A percentile compares a stretch with the other conserved stretches of the same genome.
Conservation (phyloP, 2,888 invertebrate genomes). For the Yponomeuta sedellus region DNA sequence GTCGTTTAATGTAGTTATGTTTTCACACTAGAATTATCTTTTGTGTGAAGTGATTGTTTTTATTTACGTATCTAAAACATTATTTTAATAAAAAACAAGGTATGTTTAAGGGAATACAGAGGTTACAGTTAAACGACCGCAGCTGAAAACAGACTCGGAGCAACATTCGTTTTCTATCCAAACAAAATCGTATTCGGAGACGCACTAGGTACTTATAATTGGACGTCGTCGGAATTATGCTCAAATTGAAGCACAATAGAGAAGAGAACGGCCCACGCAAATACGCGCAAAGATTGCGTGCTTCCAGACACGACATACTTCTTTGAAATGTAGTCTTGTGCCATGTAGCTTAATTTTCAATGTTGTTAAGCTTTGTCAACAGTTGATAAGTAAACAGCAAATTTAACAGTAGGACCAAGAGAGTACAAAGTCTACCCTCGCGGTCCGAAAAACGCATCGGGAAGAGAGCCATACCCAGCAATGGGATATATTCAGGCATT, state of each 20-base stretch:
- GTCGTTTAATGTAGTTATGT: no score
- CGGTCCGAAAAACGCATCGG: no score
- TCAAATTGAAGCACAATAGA: conserved; percentile 53
- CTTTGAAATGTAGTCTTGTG: neutral
- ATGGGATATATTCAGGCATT: no score
- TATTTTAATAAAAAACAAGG: conserved; percentile 2
- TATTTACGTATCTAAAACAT: no score
- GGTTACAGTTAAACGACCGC: neutral
- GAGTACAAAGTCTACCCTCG: no score
- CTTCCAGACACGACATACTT: conserved; percentile 10
- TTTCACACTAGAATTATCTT: no score
- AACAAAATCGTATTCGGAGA: conserved; percentile 24
- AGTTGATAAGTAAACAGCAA: no score
- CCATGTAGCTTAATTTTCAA: no score
- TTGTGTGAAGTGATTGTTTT: no score
- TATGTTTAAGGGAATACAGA: neutral
- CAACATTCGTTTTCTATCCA: conserved; percentile 21
- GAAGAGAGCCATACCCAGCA: no score
- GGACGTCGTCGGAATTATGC: conserved; percentile 56
- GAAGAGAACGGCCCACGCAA: conserved; percentile 49
- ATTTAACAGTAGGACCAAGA: no score
- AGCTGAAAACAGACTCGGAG: conserved; percentile 50
- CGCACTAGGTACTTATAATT: conserved; percentile 29
- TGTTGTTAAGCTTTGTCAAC: no score
- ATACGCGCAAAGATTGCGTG: conserved; percentile 15